These are phyloP conservation scores for Cyphomyrus plagiostoma DNA, from an alignment of 2,113 vertebrate genomes.

Conservation along the genomic window DNA sequence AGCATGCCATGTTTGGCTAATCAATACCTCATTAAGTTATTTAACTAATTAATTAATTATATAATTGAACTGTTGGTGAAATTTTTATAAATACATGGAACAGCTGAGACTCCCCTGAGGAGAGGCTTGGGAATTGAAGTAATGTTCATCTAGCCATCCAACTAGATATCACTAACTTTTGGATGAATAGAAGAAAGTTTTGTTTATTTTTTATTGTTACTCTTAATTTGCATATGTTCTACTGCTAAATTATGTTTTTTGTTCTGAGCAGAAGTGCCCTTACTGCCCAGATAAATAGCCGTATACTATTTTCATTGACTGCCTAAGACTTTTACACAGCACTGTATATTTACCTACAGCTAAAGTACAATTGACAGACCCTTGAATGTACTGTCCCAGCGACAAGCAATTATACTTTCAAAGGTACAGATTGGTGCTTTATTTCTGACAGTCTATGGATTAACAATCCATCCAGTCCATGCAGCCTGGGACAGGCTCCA, in stretches of 20 bases:
- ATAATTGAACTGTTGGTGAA: background rate
- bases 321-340: background rate
- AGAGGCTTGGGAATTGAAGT: background rate
- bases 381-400: background rate
- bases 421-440: background rate
- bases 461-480: background rate
- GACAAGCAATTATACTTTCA: background rate
- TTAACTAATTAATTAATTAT: background rate
- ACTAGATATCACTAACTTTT: background rate
- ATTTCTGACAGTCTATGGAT: background rate
- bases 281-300: background rate
- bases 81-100: background rate
- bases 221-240: background rate
- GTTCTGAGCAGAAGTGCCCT: background rate
- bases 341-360: background rate
- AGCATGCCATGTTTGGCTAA: background rate
- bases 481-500: background rate
- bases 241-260: background rate
- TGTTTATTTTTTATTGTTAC: background rate
- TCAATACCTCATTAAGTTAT: background rate
- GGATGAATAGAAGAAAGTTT: background rate
- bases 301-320: background rate
- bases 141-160: too few species aligned
- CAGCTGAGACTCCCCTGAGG: background rate
- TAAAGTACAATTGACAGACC: background rate